A percentile compares a stretch with the other conserved stretches of the same genome.
Conservation (phyloP, 2,888 invertebrate genomes). For the Sylvicola cinctus region DNA sequence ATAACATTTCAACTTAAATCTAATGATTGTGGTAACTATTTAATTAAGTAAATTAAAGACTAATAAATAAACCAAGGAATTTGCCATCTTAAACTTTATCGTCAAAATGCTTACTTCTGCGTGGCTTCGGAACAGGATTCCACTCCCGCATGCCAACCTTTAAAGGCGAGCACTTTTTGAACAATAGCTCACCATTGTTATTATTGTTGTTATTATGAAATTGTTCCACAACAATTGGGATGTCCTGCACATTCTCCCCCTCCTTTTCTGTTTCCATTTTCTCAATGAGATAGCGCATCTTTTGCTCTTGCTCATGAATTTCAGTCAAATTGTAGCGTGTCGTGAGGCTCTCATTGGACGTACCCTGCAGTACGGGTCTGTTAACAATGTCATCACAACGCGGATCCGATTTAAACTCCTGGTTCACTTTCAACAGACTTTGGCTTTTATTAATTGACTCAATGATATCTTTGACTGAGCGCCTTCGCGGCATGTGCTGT, state of each 20-base stretch:
- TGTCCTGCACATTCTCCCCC: slow-evolving; percentile 5
- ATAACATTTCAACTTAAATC: no score
- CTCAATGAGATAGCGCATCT: slow-evolving; percentile 11
- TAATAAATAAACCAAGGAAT: no score
- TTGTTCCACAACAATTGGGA: slow-evolving; percentile 6
- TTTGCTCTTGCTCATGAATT: slow-evolving; percentile 10
- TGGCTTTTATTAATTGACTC: slow-evolving; percentile 25
- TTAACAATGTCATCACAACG: slow-evolving; percentile 3
- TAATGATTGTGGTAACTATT: no score
- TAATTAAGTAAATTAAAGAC: no score
- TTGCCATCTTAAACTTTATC: no score
- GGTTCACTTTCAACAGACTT: slow-evolving; percentile 17
- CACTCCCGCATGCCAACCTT: slow-evolving; percentile 17
- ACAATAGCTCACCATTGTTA: slow-evolving; percentile 11
- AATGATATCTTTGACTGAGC: slow-evolving; percentile 16
- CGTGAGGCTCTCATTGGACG: slow-evolving; percentile 3
- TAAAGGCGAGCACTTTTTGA: slow-evolving; percentile 16
- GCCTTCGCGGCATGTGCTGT: slow-evolving; percentile 6
- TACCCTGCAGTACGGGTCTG: neutral
- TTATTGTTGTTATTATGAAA: slow-evolving; percentile 5
- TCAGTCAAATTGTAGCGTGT: slow-evolving; percentile 5
- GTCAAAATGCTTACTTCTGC: slow-evolving; percentile 16
- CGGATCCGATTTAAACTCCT: slow-evolving; percentile 7
- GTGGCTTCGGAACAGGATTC: slow-evolving; percentile 25
- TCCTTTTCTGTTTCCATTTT: slow-evolving; percentile 10